Evolutionary conservation across 2,888 invertebrate species (phyloP), one percentile per base, ranked within the genome.

Genomic region (Andrena fulva): DNA sequence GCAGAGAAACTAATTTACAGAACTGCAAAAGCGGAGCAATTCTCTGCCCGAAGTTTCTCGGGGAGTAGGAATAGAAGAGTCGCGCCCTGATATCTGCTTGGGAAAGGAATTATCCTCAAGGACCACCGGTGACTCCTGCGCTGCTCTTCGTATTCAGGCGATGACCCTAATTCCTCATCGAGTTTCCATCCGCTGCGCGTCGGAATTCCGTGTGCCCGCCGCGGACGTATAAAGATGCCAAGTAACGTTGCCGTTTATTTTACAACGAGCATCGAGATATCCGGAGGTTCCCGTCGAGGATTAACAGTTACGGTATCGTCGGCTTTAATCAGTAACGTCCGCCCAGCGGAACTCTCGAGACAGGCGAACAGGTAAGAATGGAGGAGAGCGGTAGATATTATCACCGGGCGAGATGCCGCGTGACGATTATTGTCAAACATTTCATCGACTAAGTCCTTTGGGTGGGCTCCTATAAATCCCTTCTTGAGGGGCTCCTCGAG

Each of bases 391-490:
- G 71, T 24, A 84, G 87, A 89, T 89, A 71, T 31, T 86, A 89
- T 87, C 87, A 69, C 35, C 64, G 74, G 56, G 56, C 24, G 71
- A 84, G 84, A 87, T 76, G 79, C 77, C 68, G 71, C 80, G 79
- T 84, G 85, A 87, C 87, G 88, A 89, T 89, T 89, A 90, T 85
- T 84, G 87, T 89, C 87, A 89, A 90, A 89, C 85, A 82, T 85
- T 85, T 87, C 84, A 87, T 84, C 89, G 81, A 48, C 73, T 74
- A 48, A 77, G 62, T 63, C n/a, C 42, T 75, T 67, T 35, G 72
- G 73, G 48, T 27, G 69, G 78, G 79, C 83, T 50, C 48, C 78
- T 64, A 60, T 60, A 77, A 71, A 72, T 77, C 73, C 73, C 52
- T 56, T 76, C 48, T 77, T 6, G 7, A 48, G 20, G 27, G 33